Evolutionary conservation across 92 coral and sea anemone genomes (phyloP).

Genomic region (Desmophyllum pertusum): DNA sequence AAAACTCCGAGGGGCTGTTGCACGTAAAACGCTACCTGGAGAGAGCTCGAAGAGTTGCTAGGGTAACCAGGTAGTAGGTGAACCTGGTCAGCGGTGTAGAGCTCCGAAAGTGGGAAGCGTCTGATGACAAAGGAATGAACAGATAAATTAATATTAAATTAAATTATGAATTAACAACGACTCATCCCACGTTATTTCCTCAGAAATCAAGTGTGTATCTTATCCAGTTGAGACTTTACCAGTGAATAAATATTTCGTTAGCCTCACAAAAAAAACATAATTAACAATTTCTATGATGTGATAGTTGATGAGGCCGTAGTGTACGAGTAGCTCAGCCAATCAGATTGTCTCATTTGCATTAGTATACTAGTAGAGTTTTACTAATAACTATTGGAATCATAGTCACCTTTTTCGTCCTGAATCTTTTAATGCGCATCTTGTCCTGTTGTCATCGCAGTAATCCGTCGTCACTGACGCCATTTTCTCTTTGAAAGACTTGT

Average conservation of each 20-base stretch:
- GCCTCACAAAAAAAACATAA: too few species aligned
- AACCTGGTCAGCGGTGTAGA: conserved; percentile 15
- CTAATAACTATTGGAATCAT: too few species aligned
- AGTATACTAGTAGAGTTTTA: too few species aligned
- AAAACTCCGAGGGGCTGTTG: conserved; percentile 1
- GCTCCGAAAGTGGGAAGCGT: not conserved
- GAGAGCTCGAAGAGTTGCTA: not conserved
- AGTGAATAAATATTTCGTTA: not conserved
- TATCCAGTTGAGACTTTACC: too few species aligned
- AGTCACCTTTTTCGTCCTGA: conserved; percentile 11
- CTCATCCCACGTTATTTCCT: too few species aligned
- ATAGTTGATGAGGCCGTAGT: too few species aligned
- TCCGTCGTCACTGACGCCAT: not conserved
- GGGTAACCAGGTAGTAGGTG: conserved; percentile 39
- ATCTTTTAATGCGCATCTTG: conserved; percentile 3
- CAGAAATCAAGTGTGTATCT: too few species aligned
- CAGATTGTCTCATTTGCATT: too few species aligned
- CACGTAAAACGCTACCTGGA: conserved; percentile 35
- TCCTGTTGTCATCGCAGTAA: conserved; percentile 9
- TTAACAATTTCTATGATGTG: too few species aligned
- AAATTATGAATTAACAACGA: too few species aligned
- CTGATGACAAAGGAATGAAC: not conserved
- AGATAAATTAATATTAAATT: too few species aligned
- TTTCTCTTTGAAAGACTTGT: conserved; percentile 9
- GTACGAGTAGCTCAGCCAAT: too few species aligned